Conservation (phyloP, 2,797 vertebrate species). For the Limosa lapponica region DNA sequence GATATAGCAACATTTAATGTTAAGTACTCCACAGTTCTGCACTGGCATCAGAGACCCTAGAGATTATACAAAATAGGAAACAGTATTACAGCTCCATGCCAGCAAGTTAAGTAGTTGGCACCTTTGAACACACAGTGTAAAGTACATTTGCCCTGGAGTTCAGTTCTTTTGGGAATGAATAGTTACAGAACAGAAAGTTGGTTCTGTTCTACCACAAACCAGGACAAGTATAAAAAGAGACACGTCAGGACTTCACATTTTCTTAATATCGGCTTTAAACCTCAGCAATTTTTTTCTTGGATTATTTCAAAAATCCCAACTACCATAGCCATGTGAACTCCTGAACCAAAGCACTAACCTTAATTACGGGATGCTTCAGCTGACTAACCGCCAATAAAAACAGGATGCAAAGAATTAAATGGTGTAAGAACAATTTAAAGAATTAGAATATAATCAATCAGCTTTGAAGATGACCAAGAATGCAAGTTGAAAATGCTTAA, state of each 20-base stretch:
- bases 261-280: neutral
- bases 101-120: neutral
- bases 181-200: neutral
- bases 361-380: neutral
- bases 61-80: neutral
- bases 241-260: neutral
- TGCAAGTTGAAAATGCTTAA: neutral
- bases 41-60: neutral
- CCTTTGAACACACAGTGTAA: neutral
- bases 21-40: neutral
- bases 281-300: neutral
- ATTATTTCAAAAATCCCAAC: neutral
- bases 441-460: neutral
- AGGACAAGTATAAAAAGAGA: neutral
- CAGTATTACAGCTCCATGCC: neutral
- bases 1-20: neutral
- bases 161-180: neutral
- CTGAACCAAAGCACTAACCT: neutral
- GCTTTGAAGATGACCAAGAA: neutral
- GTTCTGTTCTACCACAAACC: no score
- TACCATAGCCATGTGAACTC: neutral
- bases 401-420: neutral
- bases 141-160: neutral
- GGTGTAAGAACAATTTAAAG: neutral
- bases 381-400: neutral